A percentile compares a stretch with the other conserved stretches of the same genome.
Evolutionary conservation across 2,888 invertebrate genomes (phyloP).

Genomic region (Deroplatys truncata): DNA sequence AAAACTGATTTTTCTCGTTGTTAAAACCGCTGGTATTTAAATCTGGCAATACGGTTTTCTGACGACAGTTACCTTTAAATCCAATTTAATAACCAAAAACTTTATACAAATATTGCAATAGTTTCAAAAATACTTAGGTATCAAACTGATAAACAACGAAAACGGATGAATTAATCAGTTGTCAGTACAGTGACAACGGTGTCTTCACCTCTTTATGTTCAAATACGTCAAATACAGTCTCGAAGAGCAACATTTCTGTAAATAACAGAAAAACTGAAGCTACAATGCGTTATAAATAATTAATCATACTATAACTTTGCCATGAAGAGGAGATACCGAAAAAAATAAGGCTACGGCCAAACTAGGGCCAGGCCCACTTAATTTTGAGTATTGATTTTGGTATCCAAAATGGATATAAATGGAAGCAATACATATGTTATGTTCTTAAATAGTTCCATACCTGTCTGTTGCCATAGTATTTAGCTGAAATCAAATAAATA

Average conservation of each 20-base stretch:
- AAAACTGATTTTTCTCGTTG: not conserved
- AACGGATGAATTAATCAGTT: not conserved
- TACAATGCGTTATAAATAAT: not conserved
- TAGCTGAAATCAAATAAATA: not conserved
- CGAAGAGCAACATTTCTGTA: not conserved
- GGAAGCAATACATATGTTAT: not conserved
- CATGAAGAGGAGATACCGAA: not conserved
- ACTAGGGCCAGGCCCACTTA: constrained; percentile 21
- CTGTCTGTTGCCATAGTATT: constrained; percentile 21
- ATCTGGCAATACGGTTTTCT: not conserved
- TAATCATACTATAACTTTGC: not conserved
- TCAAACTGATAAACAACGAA: not conserved
- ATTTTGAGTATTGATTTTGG: constrained; percentile 30
- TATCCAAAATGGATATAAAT: not conserved
- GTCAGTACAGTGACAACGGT: not conserved
- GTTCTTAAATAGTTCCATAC: constrained; percentile 1
- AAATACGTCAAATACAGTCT: not conserved
- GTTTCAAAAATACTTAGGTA: not conserved
- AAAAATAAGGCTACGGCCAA: not conserved
- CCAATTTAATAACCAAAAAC: not conserved
- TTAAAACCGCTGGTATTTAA: not conserved
- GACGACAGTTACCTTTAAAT: not conserved
- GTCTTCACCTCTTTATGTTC: not conserved
- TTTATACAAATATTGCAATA: not conserved
- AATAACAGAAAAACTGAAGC: not conserved